phyloP scores from a whole-genome alignment of 2,113 vertebrate genomes.

The Callaeas wilsoni region DNA sequence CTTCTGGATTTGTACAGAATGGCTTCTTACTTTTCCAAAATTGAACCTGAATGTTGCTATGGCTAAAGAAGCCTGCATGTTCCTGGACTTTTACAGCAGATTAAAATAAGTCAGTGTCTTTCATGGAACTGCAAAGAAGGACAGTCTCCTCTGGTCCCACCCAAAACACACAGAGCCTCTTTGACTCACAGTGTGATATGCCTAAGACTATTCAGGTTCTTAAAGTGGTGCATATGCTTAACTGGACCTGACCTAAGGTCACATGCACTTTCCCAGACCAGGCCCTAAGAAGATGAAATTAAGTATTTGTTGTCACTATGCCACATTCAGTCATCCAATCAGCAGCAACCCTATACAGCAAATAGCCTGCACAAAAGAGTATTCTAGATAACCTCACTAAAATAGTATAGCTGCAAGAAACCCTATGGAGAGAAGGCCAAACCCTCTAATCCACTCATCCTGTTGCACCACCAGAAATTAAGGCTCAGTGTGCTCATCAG shows the following conservation, averaged over 20 bases:
- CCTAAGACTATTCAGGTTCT: neutral
- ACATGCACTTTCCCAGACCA: neutral
- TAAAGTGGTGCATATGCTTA: neutral
- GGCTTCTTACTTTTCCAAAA: neutral
- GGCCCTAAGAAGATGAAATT: neutral
- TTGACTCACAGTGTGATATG: neutral
- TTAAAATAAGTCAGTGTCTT: neutral
- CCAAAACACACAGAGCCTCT: neutral
- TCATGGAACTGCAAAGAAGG: neutral
- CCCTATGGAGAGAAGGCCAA: neutral
- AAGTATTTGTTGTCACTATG: neutral
- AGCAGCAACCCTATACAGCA: neutral
- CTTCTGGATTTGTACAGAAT: neutral
- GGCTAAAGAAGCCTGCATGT: neutral
- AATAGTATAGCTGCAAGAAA: neutral
- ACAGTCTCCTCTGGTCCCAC: neutral
- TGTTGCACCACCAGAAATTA: constrained; percentile 2
- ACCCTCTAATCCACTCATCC: neutral
- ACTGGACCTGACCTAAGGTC: neutral
- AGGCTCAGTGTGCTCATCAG: neutral
- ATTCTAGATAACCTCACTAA: neutral
- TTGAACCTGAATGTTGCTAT: neutral
- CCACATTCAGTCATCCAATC: neutral
- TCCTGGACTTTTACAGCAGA: neutral
- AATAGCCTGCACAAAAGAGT: neutral